phyloP scores from a whole-genome alignment of 2,888 invertebrate species.

The Acanthacorydalis orientalis region DNA sequence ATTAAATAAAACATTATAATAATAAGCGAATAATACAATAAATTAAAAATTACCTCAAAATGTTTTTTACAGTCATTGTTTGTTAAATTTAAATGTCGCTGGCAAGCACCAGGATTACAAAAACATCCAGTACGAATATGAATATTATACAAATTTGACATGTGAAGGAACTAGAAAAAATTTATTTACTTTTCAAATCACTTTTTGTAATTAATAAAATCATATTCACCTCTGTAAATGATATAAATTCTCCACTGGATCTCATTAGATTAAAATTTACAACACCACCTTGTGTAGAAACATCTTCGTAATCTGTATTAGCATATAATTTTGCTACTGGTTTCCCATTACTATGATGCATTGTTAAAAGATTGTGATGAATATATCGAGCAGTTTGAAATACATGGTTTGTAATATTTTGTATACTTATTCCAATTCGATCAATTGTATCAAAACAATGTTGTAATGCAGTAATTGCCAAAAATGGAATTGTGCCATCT shows the following conservation, averaged over 20 bases:
- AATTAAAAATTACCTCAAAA: conserved; percentile 36
- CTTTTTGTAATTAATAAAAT: background rate
- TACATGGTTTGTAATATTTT: conserved; percentile 53
- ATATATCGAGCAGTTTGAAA: conserved; percentile 60
- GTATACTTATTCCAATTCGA: conserved; percentile 44
- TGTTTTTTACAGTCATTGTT: conserved; percentile 56
- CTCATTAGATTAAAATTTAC: conserved; percentile 78
- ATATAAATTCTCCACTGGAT: conserved; percentile 61
- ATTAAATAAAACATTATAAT: conserved; percentile 9
- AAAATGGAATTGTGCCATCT: conserved; percentile 82
- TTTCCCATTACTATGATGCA: conserved; percentile 56
- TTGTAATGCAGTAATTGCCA: conserved; percentile 64
- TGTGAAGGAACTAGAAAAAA: conserved; percentile 56
- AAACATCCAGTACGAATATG: conserved; percentile 87
- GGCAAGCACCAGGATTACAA: conserved; percentile 92
- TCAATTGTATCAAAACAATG: conserved; percentile 68
- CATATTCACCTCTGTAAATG: conserved; percentile 65
- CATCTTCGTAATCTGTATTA: conserved; percentile 47
- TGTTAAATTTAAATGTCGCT: conserved; percentile 53
- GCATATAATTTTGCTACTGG: conserved; percentile 56
- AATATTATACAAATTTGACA: conserved; percentile 75
- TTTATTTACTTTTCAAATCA: background rate
- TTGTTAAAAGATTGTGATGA: conserved; percentile 37
- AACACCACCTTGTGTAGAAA: conserved; percentile 59
- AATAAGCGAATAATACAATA: background rate